Conservation (phyloP, 2,888 invertebrate genomes). For the Eupithecia subumbrata region DNA sequence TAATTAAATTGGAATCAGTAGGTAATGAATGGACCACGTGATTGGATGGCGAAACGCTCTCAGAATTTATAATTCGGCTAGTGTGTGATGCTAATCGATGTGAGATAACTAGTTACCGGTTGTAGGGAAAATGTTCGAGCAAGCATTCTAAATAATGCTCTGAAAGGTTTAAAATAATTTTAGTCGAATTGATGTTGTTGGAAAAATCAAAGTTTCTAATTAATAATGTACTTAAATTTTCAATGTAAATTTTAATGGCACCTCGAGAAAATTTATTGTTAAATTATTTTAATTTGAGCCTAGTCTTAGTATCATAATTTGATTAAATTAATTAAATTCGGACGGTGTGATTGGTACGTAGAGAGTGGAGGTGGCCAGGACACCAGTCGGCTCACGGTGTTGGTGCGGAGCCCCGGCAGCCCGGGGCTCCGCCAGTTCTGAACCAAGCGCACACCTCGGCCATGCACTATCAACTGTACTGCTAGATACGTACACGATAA, state of each 20-base stretch:
- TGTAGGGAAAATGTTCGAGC: slow-evolving; percentile 78
- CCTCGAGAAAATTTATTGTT: slow-evolving; percentile 72
- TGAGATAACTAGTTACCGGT: slow-evolving; percentile 76
- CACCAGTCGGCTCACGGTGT: slow-evolving; percentile 25
- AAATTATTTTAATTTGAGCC: slow-evolving; percentile 79
- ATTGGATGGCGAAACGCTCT: slow-evolving; percentile 74
- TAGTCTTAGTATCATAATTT: slow-evolving; percentile 82
- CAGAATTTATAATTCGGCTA: slow-evolving; percentile 79
- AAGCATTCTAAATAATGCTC: slow-evolving; percentile 82
- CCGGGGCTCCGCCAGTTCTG: slow-evolving; percentile 18
- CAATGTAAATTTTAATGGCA: slow-evolving; percentile 81
- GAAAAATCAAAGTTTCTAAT: slow-evolving; percentile 81
- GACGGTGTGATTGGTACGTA: slow-evolving; percentile 57
- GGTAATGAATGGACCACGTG: slow-evolving; percentile 80
- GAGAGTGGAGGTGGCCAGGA: slow-evolving; percentile 37
- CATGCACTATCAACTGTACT: neutral
- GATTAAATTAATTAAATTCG: slow-evolving; percentile 66
- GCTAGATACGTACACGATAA: slow-evolving; percentile 59
- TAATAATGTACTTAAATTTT: slow-evolving; percentile 82
- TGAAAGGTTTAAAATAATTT: slow-evolving; percentile 69
- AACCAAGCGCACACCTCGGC: slow-evolving; percentile 48
- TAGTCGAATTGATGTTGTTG: slow-evolving; percentile 84
- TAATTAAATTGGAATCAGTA: slow-evolving; percentile 68
- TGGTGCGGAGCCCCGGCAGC: neutral
- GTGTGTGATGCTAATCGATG: slow-evolving; percentile 66